Evolutionary conservation across 2,797 vertebrate genomes (phyloP).

Genomic region (Oreonectes daqikongensis): DNA sequence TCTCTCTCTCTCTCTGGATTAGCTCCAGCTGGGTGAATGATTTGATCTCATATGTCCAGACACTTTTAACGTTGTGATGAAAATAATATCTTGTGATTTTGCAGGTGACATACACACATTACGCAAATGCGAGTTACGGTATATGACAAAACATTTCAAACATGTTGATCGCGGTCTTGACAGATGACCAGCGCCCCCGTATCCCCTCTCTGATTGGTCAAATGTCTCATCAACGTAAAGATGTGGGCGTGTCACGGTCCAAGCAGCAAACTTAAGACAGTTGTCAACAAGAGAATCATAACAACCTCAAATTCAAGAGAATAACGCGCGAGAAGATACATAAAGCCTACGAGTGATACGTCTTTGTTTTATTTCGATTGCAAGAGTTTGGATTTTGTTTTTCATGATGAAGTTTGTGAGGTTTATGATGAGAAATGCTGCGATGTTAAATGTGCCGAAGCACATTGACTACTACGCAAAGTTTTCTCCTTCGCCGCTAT

Average conservation of each 20-base stretch:
- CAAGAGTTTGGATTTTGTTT: background rate
- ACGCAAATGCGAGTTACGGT: background rate
- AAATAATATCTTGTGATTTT: conserved; percentile 1
- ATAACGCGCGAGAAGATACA: background rate
- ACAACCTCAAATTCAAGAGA: background rate
- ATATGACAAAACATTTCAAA: background rate
- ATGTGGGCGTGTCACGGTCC: conserved; percentile 2
- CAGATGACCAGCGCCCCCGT: background rate
- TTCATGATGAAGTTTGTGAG: conserved; percentile 78
- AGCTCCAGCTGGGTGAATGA: conserved; percentile 19
- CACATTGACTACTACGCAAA: conserved; percentile 85
- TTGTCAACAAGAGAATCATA: background rate
- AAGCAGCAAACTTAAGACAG: conserved; percentile 17
- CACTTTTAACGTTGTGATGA: background rate
- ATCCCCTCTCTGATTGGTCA: conserved; percentile 22
- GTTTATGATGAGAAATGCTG: conserved; percentile 76
- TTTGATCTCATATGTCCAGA: conserved; percentile 2
- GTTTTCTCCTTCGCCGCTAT: conserved; percentile 84
- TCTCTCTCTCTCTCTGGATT: background rate
- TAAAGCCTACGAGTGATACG: background rate
- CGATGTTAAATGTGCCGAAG: conserved; percentile 76
- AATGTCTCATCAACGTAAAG: background rate
- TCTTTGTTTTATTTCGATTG: background rate
- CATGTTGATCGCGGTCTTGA: conserved; percentile 4
- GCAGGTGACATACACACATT: background rate